These are phyloP conservation scores for Circaetus gallicus DNA, from an alignment of 2,113 vertebrate genomes.

Conservation along the genomic window DNA sequence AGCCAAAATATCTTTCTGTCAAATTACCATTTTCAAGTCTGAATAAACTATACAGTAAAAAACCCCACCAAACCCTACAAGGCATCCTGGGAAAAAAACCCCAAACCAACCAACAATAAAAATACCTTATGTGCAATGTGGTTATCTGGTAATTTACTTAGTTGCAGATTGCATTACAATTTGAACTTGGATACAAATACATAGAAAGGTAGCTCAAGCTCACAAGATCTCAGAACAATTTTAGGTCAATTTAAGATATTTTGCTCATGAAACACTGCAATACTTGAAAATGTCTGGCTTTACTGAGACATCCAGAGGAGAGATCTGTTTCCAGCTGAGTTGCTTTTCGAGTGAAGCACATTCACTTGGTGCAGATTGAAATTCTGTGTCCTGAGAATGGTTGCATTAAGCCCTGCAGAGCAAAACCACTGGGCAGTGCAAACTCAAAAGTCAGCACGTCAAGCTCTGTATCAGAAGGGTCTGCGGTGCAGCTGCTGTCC, in stretches of 20 bases:
- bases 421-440: neutral
- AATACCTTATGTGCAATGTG: rapidly evolving
- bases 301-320: neutral
- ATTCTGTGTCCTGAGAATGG: neutral
- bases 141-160: neutral
- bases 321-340: neutral
- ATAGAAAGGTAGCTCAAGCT: neutral
- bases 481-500: neutral
- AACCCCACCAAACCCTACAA: rapidly evolving
- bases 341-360: neutral
- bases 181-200: neutral
- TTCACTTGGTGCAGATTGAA: neutral
- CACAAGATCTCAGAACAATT: neutral
- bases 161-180: neutral
- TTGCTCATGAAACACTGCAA: neutral
- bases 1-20: neutral
- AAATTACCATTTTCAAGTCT: neutral
- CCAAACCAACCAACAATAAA: too few species aligned
- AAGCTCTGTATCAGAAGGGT: neutral
- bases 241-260: neutral
- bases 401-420: neutral
- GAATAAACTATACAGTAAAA: neutral
- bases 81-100: neutral
- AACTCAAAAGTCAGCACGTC: neutral
- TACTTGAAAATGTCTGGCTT: neutral